Evolutionary conservation across 2,888 invertebrate genomes (phyloP), one percentile per base, ranked within the genome.

Genomic region (Harpagoxenus sublaevis): DNA sequence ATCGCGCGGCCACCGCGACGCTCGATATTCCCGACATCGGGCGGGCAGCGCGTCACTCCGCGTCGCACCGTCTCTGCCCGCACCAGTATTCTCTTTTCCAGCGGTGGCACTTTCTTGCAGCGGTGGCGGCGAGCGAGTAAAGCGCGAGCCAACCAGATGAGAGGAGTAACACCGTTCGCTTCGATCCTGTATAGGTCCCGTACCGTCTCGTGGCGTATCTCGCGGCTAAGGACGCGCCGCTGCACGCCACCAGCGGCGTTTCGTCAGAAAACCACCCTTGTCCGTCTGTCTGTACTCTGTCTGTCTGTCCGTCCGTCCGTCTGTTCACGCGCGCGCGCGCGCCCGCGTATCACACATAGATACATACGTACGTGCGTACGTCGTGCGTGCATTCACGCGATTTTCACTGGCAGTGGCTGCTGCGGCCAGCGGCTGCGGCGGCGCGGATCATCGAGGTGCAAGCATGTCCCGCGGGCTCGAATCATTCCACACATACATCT

Each of bases 391-490:
- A 87, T 91, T 91, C 90, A 91, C 91, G 89, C 91, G 86, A 92
- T 90, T 92, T 92, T 90, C 91, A 91, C 89, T 87, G 87, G 85
- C 89, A 88, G 91, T 87, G 89, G 87, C 91, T 83, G 86, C 87
- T 81, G 62, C 45, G 75, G 53, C 5, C 70, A 71, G 39, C 63
- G 90, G 92, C 91, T 91, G 90, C 91, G 91, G 92, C 91, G 91
- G 91, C 91, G 91, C 91, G 90, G 90, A 89, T 90, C 90, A 90
- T 91, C 92, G 93, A 93, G 93, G 93, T 93, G 92, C 92, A 90
- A 93, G 93, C 92, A 92, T 92, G 93, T 92, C 93, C 39, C 92
- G 88, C 90, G 92, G 91, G 87, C 93, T 92, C 93, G 92, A 93
- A 94, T 90, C 91, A 88, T 91, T 91, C 90, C 88, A 85, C 84